Conservation (phyloP, 1,140 invertebrate genomes). For the Aphidius ervi region DNA sequence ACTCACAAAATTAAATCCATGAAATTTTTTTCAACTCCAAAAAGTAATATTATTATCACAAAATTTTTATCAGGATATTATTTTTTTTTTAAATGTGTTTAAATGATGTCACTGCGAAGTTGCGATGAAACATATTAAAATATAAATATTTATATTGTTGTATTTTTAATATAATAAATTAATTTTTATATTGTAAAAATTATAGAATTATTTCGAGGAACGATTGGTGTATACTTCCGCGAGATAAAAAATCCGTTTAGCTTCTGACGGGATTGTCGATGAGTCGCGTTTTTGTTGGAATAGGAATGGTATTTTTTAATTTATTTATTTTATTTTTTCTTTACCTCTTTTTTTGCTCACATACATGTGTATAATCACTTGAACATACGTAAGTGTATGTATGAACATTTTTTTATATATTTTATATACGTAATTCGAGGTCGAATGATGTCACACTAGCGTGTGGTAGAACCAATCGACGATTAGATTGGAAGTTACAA, state of each 20-base stretch:
- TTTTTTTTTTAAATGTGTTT: neutral
- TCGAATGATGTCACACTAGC: constrained; percentile 40
- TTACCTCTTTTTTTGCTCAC: too few species aligned
- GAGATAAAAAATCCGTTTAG: constrained; percentile 5
- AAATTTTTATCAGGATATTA: neutral
- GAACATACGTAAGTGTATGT: too few species aligned
- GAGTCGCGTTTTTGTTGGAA: neutral
- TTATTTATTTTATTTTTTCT: too few species aligned
- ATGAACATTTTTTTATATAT: neutral
- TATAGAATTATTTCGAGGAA: neutral
- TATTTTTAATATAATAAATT: too few species aligned
- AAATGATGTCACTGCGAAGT: neutral
- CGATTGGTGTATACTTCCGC: constrained; percentile 5
- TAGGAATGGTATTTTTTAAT: too few species aligned
- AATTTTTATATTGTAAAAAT: too few species aligned
- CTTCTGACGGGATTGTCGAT: constrained; percentile 2
- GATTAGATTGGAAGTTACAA: constrained; percentile 11
- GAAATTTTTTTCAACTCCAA: neutral
- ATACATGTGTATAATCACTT: too few species aligned
- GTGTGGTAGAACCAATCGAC: constrained; percentile 18
- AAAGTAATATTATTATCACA: neutral
- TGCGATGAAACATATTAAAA: too few species aligned
- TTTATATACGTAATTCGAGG: constrained; percentile 43
- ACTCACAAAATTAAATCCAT: too few species aligned
- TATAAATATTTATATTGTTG: too few species aligned